Evolutionary conservation across 2,113 vertebrate species (phyloP).

Genomic region (Lichenostomus cassidix): DNA sequence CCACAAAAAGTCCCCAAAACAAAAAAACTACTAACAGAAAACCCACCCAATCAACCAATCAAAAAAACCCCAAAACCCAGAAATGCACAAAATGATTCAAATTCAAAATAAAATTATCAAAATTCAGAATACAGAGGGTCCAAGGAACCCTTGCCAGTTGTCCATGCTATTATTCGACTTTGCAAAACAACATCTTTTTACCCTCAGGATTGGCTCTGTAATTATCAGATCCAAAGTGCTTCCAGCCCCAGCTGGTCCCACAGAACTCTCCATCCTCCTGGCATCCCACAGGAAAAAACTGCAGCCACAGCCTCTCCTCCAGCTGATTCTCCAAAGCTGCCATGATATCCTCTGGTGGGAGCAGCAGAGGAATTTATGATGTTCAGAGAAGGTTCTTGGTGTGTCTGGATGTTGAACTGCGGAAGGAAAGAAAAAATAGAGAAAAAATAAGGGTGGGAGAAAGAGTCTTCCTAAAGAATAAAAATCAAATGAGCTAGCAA

Average conservation of each 20-base stretch:
- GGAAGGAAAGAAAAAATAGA: not conserved
- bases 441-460: accelerated
- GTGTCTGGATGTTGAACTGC: not conserved
- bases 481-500: not conserved
- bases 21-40: no score
- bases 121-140: not conserved
- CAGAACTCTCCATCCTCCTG: not conserved
- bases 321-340: slow-evolving; percentile 22
- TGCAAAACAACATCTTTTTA: not conserved
- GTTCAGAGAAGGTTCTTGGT: not conserved
- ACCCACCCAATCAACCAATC: no score
- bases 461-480: not conserved
- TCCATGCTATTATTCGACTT: not conserved
- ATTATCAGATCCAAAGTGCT: not conserved
- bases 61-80: not conserved
- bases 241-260: not conserved
- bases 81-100: no score
- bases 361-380: not conserved
- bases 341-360: not conserved
- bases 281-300: not conserved
- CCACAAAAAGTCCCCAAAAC: not conserved
- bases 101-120: no score
- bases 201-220: not conserved
- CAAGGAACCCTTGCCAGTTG: not conserved
- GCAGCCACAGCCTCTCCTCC: not conserved